phyloP scores from a whole-genome alignment of 1,140 invertebrate species.

The Chrysoperla carnea region DNA sequence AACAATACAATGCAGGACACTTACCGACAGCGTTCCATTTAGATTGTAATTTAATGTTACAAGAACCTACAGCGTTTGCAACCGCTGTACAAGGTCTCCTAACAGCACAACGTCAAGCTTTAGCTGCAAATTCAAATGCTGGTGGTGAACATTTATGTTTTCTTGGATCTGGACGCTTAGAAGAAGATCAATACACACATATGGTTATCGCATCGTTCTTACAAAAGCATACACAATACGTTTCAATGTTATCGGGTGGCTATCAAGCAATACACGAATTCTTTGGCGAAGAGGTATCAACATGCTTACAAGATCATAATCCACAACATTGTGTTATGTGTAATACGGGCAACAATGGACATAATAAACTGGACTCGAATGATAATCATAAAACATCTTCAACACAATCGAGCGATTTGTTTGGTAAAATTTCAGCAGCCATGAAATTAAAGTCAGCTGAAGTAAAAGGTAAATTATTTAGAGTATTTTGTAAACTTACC shows the following conservation, averaged over 20 bases:
- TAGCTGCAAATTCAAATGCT: slow-evolving; percentile 72
- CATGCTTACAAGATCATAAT: slow-evolving; percentile 69
- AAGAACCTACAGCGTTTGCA: slow-evolving; percentile 84
- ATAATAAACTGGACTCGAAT: slow-evolving; percentile 13
- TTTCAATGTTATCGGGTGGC: slow-evolving; percentile 83
- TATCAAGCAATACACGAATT: slow-evolving; percentile 81
- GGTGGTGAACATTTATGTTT: slow-evolving; percentile 95
- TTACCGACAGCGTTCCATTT: slow-evolving; percentile 94
- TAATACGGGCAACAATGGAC: slow-evolving; percentile 22
- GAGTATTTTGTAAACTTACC: slow-evolving; percentile 91
- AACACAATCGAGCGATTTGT: slow-evolving; percentile 38
- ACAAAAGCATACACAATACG: slow-evolving; percentile 82
- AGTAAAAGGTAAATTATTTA: slow-evolving; percentile 80
- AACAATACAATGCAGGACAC: slow-evolving; percentile 94
- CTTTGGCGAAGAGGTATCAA: slow-evolving; percentile 58
- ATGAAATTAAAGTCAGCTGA: slow-evolving; percentile 83
- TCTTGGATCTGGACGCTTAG: slow-evolving; percentile 84
- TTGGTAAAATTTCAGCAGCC: slow-evolving; percentile 58
- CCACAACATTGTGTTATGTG: slow-evolving; percentile 63
- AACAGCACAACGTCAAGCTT: slow-evolving; percentile 74
- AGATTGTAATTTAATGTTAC: slow-evolving; percentile 92
- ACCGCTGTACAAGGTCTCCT: slow-evolving; percentile 89
- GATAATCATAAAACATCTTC: slow-evolving; percentile 1
- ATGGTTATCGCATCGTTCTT: slow-evolving; percentile 98
- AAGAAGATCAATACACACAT: slow-evolving; percentile 92